phyloP scores from a whole-genome alignment of 2,113 vertebrate species.

The Himantopus leucocephalus region DNA sequence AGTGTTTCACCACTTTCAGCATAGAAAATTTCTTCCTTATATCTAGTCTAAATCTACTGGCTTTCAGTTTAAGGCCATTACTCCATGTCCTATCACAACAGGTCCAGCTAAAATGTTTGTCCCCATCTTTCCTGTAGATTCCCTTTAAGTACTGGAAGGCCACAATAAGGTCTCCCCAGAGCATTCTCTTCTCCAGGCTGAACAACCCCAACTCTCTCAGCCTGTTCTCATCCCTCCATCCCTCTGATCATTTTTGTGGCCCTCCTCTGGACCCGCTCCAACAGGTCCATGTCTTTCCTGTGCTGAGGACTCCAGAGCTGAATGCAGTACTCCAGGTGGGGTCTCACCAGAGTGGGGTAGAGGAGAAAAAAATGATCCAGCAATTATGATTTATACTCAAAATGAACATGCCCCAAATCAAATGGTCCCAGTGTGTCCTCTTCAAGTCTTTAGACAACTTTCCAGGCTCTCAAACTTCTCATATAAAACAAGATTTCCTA shows the following conservation, averaged over 20 bases:
- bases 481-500: not conserved
- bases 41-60: not conserved
- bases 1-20: not conserved
- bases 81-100: not conserved
- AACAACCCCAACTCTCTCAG: not conserved
- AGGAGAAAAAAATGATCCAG: not conserved
- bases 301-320: not conserved
- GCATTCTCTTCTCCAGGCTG: not conserved
- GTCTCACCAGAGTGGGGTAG: not conserved
- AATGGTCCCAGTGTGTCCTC: not conserved
- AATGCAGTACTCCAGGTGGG: not conserved
- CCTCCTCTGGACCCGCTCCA: not conserved
- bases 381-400: not conserved
- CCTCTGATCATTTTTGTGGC: not conserved
- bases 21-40: not conserved
- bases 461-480: not conserved
- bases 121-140: not conserved
- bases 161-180: not conserved
- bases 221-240: not conserved
- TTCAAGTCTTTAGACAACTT: not conserved
- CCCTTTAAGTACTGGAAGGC: not conserved
- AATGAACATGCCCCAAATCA: not conserved
- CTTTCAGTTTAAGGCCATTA: not conserved
- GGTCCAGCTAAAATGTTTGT: not conserved
- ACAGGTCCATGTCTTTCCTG: not conserved